Evolutionary conservation across 1,140 invertebrate species (phyloP).

Genomic region (Nylanderia fulva): DNA sequence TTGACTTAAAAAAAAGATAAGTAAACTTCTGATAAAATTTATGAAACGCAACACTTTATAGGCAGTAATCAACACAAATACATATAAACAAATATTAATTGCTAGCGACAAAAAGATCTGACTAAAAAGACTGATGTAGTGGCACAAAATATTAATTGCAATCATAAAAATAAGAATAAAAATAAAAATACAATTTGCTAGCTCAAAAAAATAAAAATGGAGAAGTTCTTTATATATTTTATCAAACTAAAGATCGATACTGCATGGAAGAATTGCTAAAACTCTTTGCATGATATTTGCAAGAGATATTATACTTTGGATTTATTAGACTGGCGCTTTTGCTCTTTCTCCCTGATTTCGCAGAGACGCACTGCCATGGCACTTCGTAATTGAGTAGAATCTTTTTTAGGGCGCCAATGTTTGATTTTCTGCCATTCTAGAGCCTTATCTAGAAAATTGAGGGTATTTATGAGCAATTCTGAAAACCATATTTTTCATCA

Average conservation of each 20-base stretch:
- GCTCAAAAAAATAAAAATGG: not conserved
- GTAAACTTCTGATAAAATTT: not conserved
- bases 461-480: not conserved
- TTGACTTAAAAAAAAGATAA: not conserved
- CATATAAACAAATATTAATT: not conserved
- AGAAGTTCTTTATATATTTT: not conserved
- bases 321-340: not conserved
- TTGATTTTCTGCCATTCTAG: not conserved
- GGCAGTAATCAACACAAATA: not conserved
- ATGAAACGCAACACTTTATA: not conserved
- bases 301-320: not conserved
- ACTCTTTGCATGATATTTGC: not conserved
- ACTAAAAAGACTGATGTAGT: not conserved
- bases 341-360: not conserved
- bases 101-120: not conserved
- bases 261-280: not conserved
- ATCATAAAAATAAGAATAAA: not conserved
- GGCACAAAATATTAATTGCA: not conserved
- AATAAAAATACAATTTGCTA: not conserved
- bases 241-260: not conserved
- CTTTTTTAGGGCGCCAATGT: not conserved
- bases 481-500: not conserved
- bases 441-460: slow-evolving; percentile 2
- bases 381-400: not conserved
- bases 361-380: slow-evolving; percentile 1